Evolutionary conservation across 1,140 invertebrate species (phyloP).

Genomic region (Harlomillsia oculata): DNA sequence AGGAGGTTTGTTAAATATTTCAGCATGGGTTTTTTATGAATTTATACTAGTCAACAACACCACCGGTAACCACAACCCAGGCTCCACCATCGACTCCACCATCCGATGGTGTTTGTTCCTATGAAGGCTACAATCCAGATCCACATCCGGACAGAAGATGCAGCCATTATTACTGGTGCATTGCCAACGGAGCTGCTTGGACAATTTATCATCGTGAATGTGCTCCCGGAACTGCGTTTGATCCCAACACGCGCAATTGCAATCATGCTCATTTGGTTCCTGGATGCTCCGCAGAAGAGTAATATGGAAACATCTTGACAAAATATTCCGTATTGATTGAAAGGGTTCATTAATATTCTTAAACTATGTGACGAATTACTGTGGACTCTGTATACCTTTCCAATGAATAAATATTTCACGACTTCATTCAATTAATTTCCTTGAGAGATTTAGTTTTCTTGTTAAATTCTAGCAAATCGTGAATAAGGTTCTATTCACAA

Average conservation of each 20-base stretch:
- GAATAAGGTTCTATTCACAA: too few species aligned
- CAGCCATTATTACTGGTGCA: conserved; percentile 29
- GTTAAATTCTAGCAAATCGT: too few species aligned
- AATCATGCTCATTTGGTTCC: conserved; percentile 31
- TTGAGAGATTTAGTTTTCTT: too few species aligned
- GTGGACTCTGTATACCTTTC: too few species aligned
- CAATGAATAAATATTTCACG: too few species aligned
- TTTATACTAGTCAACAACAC: conserved; percentile 1
- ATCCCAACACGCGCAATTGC: conserved; percentile 33
- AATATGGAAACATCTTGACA: too few species aligned
- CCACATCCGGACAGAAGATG: conserved; percentile 26
- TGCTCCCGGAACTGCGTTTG: conserved; percentile 34
- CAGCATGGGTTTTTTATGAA: background rate
- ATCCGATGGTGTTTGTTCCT: conserved; percentile 15
- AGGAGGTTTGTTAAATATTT: background rate
- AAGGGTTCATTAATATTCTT: too few species aligned
- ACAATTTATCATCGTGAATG: conserved; percentile 20
- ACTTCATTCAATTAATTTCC: too few species aligned
- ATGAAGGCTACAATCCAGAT: conserved; percentile 27
- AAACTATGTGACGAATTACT: too few species aligned
- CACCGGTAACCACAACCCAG: too few species aligned
- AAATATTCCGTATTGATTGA: too few species aligned
- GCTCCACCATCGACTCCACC: conserved; percentile 3
- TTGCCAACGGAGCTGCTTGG: conserved; percentile 15
- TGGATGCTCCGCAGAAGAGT: too few species aligned